Evolutionary conservation across 2,797 vertebrate genomes (phyloP).

Genomic region (Pangasius mekongensis): DNA sequence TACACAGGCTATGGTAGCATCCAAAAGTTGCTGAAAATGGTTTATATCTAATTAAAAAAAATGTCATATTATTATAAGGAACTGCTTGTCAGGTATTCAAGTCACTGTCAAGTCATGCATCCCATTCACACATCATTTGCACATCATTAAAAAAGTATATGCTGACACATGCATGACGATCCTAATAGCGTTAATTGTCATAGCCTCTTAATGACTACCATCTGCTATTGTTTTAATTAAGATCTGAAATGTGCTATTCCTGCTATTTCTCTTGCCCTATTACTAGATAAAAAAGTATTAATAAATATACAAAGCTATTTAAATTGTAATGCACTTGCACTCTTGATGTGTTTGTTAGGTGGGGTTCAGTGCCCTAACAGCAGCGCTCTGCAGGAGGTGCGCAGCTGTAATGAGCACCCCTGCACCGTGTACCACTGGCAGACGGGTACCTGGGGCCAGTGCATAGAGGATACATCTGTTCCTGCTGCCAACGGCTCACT

Average conservation of each 20-base stretch:
- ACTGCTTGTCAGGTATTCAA: neutral
- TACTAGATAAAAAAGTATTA: neutral
- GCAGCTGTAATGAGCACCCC: slow-evolving; percentile 93
- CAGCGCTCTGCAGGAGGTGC: slow-evolving; percentile 87
- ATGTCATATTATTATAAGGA: neutral
- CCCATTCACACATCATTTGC: neutral
- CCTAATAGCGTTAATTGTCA: neutral
- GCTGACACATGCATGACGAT: neutral
- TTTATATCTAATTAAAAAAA: neutral
- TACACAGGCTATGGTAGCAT: neutral
- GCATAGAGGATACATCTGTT: slow-evolving; percentile 91
- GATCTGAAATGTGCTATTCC: neutral
- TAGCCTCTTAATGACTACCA: neutral
- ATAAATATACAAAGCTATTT: neutral
- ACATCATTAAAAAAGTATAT: neutral
- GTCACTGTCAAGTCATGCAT: neutral
- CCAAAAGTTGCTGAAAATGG: neutral
- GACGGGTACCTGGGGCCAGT: slow-evolving; percentile 90
- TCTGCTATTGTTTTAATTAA: slow-evolving; percentile 1
- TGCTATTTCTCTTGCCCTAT: neutral
- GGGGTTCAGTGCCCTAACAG: slow-evolving; percentile 87
- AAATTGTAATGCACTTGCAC: neutral
- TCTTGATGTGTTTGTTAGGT: slow-evolving; percentile 70
- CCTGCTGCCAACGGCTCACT: slow-evolving; percentile 83
- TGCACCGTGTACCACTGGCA: slow-evolving; percentile 99